Percentiles rank a stretch among this genome's conserved stretches.
Evolutionary conservation across 2,113 vertebrate genomes (phyloP).

Genomic region (Polyodon spathula): DNA sequence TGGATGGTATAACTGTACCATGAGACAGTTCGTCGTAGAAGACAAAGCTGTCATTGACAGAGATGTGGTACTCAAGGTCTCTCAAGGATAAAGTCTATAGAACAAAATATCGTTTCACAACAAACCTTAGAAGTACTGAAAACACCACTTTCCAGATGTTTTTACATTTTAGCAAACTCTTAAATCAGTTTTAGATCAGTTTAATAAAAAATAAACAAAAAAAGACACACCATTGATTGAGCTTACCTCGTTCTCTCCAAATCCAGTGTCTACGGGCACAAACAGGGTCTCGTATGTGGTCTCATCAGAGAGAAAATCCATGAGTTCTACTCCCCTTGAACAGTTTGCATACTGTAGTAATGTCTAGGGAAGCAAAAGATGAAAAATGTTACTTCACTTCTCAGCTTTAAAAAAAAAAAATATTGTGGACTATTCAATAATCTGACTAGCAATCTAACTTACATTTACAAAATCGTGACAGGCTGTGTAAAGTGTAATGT

Average conservation of each 20-base stretch:
- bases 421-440: neutral
- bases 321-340: conserved; percentile 56
- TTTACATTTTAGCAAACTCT: neutral
- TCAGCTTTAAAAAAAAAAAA: neutral
- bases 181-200: too few species aligned
- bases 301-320: conserved; percentile 65
- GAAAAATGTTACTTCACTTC: neutral
- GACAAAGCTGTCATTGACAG: conserved; percentile 55
- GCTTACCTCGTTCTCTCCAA: conserved; percentile 66
- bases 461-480: too few species aligned
- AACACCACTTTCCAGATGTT: neutral
- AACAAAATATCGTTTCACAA: conserved; percentile 7
- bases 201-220: neutral
- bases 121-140: neutral
- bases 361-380: conserved; percentile 45
- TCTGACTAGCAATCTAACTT: neutral
- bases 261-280: conserved; percentile 76
- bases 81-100: conserved; percentile 70
- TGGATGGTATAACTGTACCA: conserved; percentile 53
- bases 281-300: conserved; percentile 73
- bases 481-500: too few species aligned
- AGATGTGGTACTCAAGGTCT: conserved; percentile 81
- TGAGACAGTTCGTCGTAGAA: conserved; percentile 61
- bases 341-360: conserved; percentile 66
- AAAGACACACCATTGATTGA: neutral